Evolutionary conservation across 2,113 vertebrate genomes (phyloP), one percentile per base, ranked within the genome.

Genomic region (Trinectes maculatus): DNA sequence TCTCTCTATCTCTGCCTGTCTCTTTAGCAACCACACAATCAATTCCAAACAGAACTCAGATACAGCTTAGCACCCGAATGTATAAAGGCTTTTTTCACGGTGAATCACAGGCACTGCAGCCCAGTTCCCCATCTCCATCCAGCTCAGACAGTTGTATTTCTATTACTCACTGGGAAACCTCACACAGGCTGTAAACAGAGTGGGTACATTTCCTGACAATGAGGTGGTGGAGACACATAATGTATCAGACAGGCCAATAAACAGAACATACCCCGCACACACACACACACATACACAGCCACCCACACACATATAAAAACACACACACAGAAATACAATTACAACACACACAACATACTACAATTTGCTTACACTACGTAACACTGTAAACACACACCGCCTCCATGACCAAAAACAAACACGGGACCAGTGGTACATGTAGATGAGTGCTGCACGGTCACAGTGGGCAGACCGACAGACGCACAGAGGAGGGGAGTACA

Each of bases 11-110:
- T 48, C 69, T 48, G 71, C 87, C 83, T 79, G 73, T 82, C 83
- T 89, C 71, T 85, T 89, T 84, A 87, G 84, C 84, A 83, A 74
- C 78, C 68, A 73, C 73, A 89, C 80, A 89, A 91, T 90, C 87
- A 87, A 87, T 82, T 85, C 85, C 79, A 89, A 84, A 83, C 80
- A 85, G 81, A 84, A 83, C 74, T 89, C 82, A 80, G 79, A 87
- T 66, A 74, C 74, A 85, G 85, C 85, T 88, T 71, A 86, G 79
- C 78, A 86, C 66, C 51, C 63, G 64, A 79, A 76, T 83, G 71
- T 67, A 85, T 56, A 87, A 86, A 87, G 43, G 75, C 51, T 73
- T 86, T 80, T 77, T 79, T 62, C 64, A 74, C 47, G n/a, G 68
- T 74, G 81, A 89, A 85, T 85, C 78, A 88, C 71, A 87, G 76